A percentile compares a stretch with the other conserved stretches of the same genome.
These are phyloP conservation scores for Lutra lutra DNA, from an alignment of 2,797 vertebrate genomes.

Conservation along the genomic window DNA sequence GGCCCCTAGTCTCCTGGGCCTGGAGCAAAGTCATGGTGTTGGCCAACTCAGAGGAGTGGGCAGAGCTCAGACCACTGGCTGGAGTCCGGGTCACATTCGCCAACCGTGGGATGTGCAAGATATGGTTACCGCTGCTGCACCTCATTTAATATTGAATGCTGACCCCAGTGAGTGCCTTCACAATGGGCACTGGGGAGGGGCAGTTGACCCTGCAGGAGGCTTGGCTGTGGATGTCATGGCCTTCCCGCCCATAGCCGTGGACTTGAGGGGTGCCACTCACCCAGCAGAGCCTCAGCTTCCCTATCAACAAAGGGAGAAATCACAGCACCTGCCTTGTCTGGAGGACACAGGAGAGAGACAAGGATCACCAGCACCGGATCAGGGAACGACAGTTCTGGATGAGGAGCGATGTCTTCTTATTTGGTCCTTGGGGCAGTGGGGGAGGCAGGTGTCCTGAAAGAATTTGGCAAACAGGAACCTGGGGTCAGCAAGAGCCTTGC, in stretches of 20 bases:
- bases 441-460: neutral
- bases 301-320: neutral
- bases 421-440: fast-evolving
- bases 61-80: neutral
- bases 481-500: neutral
- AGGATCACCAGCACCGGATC: neutral
- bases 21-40: neutral
- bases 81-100: fast-evolving
- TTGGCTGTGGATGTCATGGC: too few relatives aligned
- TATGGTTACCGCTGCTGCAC: neutral
- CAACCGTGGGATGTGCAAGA: neutral
- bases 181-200: fast-evolving
- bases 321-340: neutral
- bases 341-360: neutral
- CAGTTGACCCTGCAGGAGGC: neutral
- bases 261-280: neutral
- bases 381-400: fast-evolving
- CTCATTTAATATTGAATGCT: neutral
- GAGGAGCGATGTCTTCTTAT: fast-evolving
- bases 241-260: fast-evolving
- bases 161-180: neutral
- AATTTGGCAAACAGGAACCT: neutral
- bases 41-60: neutral
- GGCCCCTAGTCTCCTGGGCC: neutral
- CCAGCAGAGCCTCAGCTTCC: neutral